Evolutionary conservation across 1,140 invertebrate species (phyloP).

Genomic region (Drosophila prosaltans): DNA sequence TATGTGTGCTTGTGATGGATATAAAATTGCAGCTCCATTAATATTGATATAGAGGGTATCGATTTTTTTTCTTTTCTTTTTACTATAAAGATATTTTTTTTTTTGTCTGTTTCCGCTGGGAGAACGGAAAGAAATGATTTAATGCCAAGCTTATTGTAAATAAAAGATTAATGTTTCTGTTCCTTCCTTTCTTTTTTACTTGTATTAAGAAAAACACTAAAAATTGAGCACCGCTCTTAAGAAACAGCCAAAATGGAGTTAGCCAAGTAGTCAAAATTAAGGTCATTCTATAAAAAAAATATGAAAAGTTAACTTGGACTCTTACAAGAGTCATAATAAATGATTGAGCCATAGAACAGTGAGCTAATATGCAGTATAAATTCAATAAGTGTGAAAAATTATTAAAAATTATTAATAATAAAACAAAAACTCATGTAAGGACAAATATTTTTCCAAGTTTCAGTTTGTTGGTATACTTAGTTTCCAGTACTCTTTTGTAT

Average conservation of each 20-base stretch:
- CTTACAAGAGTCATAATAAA: no score
- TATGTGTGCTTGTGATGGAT: not conserved
- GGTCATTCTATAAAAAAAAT: not conserved
- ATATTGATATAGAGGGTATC: constrained; percentile 64
- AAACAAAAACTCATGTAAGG: no score
- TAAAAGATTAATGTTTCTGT: constrained; percentile 42
- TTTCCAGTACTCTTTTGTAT: no score
- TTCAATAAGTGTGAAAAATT: no score
- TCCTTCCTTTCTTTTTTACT: not conserved
- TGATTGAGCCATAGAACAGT: no score
- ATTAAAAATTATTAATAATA: no score
- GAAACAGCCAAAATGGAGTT: not conserved
- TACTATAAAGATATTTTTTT: not conserved
- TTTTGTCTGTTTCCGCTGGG: constrained; percentile 16
- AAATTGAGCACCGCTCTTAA: not conserved
- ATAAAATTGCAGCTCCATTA: constrained; percentile 54
- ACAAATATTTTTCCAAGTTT: no score
- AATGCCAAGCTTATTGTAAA: constrained; percentile 18
- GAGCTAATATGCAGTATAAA: no score
- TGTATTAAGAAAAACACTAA: not conserved
- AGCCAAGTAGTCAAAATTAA: not conserved
- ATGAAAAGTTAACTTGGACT: not conserved
- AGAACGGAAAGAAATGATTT: constrained; percentile 19
- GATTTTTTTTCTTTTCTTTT: constrained; percentile 55
- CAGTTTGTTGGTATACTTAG: no score